Conservation (phyloP, 92 coral and sea anemone species). For the Siderastrea radians region DNA sequence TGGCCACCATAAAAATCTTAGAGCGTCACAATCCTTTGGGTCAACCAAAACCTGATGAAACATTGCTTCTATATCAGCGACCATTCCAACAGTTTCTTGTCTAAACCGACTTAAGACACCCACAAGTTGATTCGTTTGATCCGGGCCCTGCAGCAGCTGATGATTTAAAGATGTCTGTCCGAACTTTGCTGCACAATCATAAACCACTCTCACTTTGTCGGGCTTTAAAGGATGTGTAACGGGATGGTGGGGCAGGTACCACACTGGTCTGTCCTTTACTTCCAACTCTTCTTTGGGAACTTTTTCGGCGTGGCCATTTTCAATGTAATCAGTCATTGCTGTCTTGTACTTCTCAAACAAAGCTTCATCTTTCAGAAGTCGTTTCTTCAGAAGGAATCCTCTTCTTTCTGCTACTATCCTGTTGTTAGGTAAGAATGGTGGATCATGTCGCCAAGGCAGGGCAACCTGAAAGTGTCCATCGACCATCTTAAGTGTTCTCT, state of each 20-base stretch:
- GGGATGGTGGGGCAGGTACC: slow-evolving; percentile 68
- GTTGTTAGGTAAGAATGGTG: slow-evolving; percentile 52
- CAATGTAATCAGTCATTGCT: slow-evolving; percentile 67
- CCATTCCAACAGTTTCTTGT: too few relatives aligned
- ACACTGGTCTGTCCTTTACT: too few relatives aligned
- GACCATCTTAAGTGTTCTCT: slow-evolving; percentile 44
- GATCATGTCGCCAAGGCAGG: slow-evolving; percentile 63
- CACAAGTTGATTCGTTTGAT: slow-evolving; percentile 36
- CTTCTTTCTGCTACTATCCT: slow-evolving; percentile 41
- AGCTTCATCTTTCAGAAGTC: slow-evolving; percentile 44
- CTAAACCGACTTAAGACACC: slow-evolving; percentile 55
- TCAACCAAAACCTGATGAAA: slow-evolving; percentile 71
- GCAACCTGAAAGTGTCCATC: background rate
- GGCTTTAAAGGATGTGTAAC: slow-evolving; percentile 67
- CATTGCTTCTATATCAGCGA: slow-evolving; percentile 51
- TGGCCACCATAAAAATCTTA: slow-evolving; percentile 45
- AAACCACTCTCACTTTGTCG: slow-evolving; percentile 10
- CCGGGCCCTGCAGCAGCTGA: slow-evolving; percentile 59
- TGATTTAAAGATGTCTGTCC: slow-evolving; percentile 49
- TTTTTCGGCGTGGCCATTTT: slow-evolving; percentile 67
- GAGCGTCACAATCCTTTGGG: slow-evolving; percentile 49
- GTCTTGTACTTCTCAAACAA: slow-evolving; percentile 69
- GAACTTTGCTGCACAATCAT: slow-evolving; percentile 66
- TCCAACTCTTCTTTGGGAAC: background rate
- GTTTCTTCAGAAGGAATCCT: slow-evolving; percentile 15